phyloP scores from a whole-genome alignment of 2,797 vertebrate species.

The Muraenolepis orangiensis region DNA sequence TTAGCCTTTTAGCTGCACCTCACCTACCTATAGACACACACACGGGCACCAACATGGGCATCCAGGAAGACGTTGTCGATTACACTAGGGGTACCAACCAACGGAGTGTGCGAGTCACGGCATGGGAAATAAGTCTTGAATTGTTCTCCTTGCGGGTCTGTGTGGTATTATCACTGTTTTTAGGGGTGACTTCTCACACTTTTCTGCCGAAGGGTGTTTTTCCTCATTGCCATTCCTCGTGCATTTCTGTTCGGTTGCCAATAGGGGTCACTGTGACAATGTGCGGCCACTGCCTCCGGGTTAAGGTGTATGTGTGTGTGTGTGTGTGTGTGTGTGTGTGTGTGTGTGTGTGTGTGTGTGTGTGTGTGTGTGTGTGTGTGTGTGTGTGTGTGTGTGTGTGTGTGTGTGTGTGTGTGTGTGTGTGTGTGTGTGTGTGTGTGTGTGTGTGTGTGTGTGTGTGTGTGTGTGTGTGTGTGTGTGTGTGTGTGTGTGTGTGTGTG shows the following conservation, averaged over 20 bases:
- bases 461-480: not conserved
- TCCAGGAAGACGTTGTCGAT: too few species aligned
- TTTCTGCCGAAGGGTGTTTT: constrained; percentile 44
- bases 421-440: constrained; percentile 42
- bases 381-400: constrained; percentile 6
- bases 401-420: constrained; percentile 17
- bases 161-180: constrained; percentile 1
- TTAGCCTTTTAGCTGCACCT: not conserved
- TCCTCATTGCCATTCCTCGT: constrained; percentile 12
- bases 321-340: constrained; percentile 3
- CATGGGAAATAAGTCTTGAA: not conserved
- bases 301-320: not conserved
- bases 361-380: constrained; percentile 43
- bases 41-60: not conserved
- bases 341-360: constrained; percentile 17
- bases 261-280: constrained; percentile 78
- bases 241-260: constrained; percentile 52
- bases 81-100: too few species aligned
- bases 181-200: not conserved
- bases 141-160: not conserved
- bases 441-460: constrained; percentile 5
- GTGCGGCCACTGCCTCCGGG: constrained; percentile 22
- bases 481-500: constrained; percentile 3
- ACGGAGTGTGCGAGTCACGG: too few species aligned
- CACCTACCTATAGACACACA: not conserved